Base-by-base conservation (phyloP, 2,113 vertebrate species). In the Pimephales promelas region DNA sequence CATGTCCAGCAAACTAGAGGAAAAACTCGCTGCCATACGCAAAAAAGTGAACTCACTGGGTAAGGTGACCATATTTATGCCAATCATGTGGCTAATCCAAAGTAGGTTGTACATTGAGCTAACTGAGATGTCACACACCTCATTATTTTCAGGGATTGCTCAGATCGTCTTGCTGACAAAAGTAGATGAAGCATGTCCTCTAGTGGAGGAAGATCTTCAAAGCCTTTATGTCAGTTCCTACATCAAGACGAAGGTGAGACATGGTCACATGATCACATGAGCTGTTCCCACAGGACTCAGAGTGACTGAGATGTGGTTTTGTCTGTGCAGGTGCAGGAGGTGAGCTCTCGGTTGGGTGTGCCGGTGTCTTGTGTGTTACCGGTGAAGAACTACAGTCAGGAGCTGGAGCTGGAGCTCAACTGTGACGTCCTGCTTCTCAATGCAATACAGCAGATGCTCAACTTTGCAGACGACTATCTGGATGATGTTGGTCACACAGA, bases 91-190 rank as follows among this genome's bases (percentile, higher is more conserved):
- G 22, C 11, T 10, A 31, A 52, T 47, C 26, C 24, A 26, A 28
- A 61, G 59, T 61, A 61, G 2, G 11, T 2, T 26, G 59, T 61
- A 2, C 14, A 47, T 73, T 40, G 10, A 45, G 13, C 10, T 2
- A n/a, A 7, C 52, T 22, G 8, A 40, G 28, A 28, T 28, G 28
- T 54, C 18, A 54, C 52, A 2, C 1, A 11, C 5, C 31, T 16
- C 10, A 40, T 13, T 20, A 56, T 49, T 57, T 61, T 61, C 52
- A 93, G 92, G 87, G n/a, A 84, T 93, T 28, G 87, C 92, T 64
- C 92, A 92, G 86, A 73, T 93, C 43, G 54, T 92, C 45, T 79
- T 93, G 61, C 89, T 93, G 89, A 92, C 92, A 26, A 92, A 93
- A 88, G 85, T 93, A 16, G 92, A 93, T 47, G 87, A 91, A 79